Conservation (phyloP, 2,797 vertebrate genomes). For the Pogonophryne albipinna region DNA sequence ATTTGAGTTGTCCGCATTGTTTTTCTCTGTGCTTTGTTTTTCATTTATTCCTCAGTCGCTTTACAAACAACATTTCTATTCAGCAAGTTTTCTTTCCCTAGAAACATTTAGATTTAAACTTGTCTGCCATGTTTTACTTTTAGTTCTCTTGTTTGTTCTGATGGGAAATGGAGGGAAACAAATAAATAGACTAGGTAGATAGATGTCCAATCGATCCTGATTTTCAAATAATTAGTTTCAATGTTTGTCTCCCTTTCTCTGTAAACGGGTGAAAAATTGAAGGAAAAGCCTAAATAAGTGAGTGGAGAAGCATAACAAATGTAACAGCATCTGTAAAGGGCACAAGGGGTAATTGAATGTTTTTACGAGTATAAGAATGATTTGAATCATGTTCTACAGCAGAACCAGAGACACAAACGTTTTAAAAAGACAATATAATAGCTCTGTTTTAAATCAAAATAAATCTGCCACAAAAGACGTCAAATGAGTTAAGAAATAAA, state of each 20-base stretch:
- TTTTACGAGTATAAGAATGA: neutral
- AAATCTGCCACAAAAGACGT: neutral
- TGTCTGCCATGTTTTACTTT: neutral
- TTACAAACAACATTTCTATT: neutral
- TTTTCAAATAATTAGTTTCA: constrained; percentile 1
- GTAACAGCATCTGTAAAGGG: neutral
- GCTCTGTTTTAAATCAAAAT: neutral
- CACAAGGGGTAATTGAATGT: neutral
- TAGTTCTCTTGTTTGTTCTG: neutral
- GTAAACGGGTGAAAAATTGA: neutral
- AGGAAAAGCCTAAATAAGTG: neutral
- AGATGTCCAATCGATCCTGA: neutral
- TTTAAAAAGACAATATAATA: neutral
- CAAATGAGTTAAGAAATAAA: neutral
- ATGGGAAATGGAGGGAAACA: constrained; percentile 2
- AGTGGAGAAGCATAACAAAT: neutral
- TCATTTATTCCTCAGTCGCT: neutral
- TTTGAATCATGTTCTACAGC: neutral
- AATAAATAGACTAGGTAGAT: neutral
- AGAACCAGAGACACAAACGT: neutral
- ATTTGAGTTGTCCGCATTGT: neutral
- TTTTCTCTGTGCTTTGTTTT: neutral
- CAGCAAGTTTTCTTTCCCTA: neutral
- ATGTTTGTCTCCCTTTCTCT: constrained; percentile 1
- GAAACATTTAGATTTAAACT: constrained; percentile 15